These are phyloP conservation scores for Engystomops pustulosus DNA, from an alignment of 2,113 vertebrate species.

Conservation along the genomic window DNA sequence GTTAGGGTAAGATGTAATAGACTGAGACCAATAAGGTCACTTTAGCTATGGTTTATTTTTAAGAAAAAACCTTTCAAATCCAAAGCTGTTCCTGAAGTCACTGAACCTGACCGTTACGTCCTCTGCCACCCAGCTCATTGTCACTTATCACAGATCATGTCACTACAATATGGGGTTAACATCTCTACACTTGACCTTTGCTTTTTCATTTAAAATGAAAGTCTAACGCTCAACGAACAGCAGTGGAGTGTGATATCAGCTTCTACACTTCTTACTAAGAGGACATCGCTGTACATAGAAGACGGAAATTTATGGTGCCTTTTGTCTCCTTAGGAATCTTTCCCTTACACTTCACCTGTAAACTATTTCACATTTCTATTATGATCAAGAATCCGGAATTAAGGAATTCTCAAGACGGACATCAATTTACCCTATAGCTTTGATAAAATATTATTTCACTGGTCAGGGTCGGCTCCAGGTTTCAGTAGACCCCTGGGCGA, in stretches of 20 bases:
- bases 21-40: neutral
- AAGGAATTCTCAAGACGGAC: neutral
- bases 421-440: no score
- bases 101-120: neutral
- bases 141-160: neutral
- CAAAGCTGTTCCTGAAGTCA: neutral
- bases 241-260: conserved; percentile 3
- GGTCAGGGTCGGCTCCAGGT: no score
- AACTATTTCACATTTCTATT: neutral
- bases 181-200: neutral
- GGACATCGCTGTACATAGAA: neutral
- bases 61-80: neutral
- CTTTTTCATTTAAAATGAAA: neutral
- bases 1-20: neutral
- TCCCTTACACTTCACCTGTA: no score
- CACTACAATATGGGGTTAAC: neutral
- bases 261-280: neutral
- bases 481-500: no score
- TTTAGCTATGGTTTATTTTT: neutral
- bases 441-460: no score
- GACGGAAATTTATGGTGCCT: neutral
- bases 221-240: neutral
- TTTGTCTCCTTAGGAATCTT: neutral
- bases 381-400: neutral
- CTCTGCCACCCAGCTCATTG: neutral